Conservation (phyloP, 1,140 invertebrate genomes). For the Ostrea edulis region DNA sequence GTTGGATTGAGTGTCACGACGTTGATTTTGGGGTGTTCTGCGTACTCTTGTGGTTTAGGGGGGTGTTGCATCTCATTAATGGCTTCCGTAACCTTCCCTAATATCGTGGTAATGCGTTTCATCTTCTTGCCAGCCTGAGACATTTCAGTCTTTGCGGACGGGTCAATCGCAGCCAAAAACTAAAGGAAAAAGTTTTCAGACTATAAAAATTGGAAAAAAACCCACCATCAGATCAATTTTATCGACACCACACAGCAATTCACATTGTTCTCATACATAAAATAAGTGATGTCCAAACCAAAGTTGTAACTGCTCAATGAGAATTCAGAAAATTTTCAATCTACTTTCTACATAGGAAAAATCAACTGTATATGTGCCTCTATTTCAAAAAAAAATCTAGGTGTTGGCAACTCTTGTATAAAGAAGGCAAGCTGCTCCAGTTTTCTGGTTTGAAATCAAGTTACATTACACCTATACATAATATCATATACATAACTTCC, state of each 20-base stretch:
- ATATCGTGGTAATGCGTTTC: constrained; percentile 49
- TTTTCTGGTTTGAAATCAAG: no score
- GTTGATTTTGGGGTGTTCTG: constrained; percentile 73
- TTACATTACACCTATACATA: no score
- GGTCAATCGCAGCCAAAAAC: constrained; percentile 43
- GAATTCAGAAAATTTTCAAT: not conserved
- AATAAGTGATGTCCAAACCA: no score
- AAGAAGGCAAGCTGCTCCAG: no score
- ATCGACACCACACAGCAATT: no score
- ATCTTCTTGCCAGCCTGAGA: constrained; percentile 53
- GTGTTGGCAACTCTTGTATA: no score
- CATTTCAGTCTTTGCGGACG: constrained; percentile 39
- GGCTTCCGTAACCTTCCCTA: constrained; percentile 60
- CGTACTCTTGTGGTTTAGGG: constrained; percentile 55
- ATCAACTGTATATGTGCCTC: not conserved
- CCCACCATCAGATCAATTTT: no score
- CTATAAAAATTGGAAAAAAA: not conserved
- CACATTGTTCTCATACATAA: no score
- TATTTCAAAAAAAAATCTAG: no score
- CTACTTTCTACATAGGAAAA: not conserved
- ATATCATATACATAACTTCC: no score
- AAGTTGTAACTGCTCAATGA: no score
- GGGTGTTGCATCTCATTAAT: constrained; percentile 57
- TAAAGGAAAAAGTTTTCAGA: not conserved
- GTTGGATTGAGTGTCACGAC: constrained; percentile 69